Percentiles rank a stretch among this genome's conserved stretches.
phyloP scores from a whole-genome alignment of 1,140 invertebrate species.

The Subanguina moxae region DNA sequence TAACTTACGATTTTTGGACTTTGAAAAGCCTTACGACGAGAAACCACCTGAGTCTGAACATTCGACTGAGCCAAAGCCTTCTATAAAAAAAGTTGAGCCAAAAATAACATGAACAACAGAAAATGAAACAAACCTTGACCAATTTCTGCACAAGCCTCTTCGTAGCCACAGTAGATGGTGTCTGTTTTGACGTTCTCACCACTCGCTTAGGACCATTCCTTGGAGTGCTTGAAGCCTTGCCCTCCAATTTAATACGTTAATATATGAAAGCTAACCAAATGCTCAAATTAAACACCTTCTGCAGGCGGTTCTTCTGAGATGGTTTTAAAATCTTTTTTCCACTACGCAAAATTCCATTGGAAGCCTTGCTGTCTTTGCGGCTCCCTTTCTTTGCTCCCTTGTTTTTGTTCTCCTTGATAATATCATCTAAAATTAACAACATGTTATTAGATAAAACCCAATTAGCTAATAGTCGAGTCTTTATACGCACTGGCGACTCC shows the following conservation, averaged over 20 bases:
- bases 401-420: conserved; percentile 30
- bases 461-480: too few relatives aligned
- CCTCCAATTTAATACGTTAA: neutral
- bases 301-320: neutral
- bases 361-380: neutral
- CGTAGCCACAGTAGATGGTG: conserved; percentile 1
- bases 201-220: neutral
- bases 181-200: conserved; percentile 2
- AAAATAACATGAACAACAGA: neutral
- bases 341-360: neutral
- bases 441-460: too few relatives aligned
- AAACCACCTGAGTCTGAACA: neutral
- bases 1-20: conserved; percentile 1
- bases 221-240: neutral
- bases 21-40: neutral
- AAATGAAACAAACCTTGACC: conserved; percentile 21
- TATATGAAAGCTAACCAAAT: neutral
- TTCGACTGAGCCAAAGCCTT: conserved; percentile 15
- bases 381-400: neutral
- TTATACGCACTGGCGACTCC: too few relatives aligned
- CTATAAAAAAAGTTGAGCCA: neutral
- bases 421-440: conserved; percentile 25
- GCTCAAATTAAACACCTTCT: neutral
- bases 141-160: conserved; percentile 32
- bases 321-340: neutral